Conservation (phyloP, 2,113 vertebrate species). For the Mormyrus lacerda region DNA sequence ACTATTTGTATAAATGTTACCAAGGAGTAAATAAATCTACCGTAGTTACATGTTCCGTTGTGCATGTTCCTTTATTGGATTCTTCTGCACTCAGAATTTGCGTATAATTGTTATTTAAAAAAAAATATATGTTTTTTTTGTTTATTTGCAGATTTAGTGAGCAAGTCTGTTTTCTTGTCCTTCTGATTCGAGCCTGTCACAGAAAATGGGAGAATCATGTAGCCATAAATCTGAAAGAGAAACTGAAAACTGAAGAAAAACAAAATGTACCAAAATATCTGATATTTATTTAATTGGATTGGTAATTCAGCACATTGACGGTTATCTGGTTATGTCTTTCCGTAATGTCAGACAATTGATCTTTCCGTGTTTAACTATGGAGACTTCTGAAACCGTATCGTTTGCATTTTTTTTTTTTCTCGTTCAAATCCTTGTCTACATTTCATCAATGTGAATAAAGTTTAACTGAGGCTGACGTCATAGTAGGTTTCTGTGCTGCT, state of each 20-base stretch:
- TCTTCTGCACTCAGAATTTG: not conserved
- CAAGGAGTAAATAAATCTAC: slow-evolving; percentile 89
- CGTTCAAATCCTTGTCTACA: not conserved
- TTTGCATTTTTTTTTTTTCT: not conserved
- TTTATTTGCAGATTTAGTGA: slow-evolving; percentile 66
- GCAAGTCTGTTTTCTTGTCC: slow-evolving; percentile 18
- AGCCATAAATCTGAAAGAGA: not conserved
- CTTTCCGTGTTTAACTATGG: slow-evolving; percentile 8
- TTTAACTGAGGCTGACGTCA: not conserved
- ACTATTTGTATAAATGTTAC: slow-evolving; percentile 95
- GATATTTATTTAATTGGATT: slow-evolving; percentile 17
- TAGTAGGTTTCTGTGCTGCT: not conserved
- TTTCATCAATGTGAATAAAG: not conserved
- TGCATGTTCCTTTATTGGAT: not conserved
- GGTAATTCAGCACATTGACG: slow-evolving; percentile 8
- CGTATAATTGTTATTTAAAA: not conserved
- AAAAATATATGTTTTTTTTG: not conserved
- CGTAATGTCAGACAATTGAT: slow-evolving; percentile 16
- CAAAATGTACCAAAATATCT: not conserved
- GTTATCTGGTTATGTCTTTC: slow-evolving; percentile 3
- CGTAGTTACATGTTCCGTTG: slow-evolving; percentile 57
- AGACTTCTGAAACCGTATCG: not conserved
- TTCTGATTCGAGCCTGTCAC: not conserved
- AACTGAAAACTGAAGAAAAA: not conserved
- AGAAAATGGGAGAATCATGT: not conserved